Conservation (phyloP, 2,888 invertebrate genomes). For the Stenchaetothrips biformis region DNA sequence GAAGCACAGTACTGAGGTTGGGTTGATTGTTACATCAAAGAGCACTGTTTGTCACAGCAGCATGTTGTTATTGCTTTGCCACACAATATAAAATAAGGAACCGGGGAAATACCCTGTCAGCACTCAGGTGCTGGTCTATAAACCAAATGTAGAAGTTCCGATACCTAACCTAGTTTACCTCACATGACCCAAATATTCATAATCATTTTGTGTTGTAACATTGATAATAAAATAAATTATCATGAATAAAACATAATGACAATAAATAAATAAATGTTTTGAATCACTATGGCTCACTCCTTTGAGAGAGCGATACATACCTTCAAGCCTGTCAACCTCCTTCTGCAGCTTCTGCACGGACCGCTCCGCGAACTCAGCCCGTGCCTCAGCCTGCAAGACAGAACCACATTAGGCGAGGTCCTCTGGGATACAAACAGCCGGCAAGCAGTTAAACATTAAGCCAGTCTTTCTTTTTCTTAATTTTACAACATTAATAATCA, state of each 20-base stretch:
- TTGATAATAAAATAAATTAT: constrained; percentile 39
- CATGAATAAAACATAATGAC: constrained; percentile 45
- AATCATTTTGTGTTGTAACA: neutral
- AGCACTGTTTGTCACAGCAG: neutral
- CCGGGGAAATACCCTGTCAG: neutral
- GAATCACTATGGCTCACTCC: constrained; percentile 44
- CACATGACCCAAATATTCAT: neutral
- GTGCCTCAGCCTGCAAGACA: constrained; percentile 91
- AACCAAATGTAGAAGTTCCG: neutral
- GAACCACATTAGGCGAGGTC: constrained; percentile 31
- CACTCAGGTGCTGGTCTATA: constrained; percentile 1
- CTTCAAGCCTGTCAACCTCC: constrained; percentile 99
- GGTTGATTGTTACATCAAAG: neutral
- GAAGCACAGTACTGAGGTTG: neutral
- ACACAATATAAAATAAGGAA: neutral
- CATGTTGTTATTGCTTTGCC: neutral
- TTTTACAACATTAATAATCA: too few species aligned
- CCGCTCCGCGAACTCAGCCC: constrained; percentile 99
- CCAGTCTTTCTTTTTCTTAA: too few species aligned
- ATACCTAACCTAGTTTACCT: neutral
- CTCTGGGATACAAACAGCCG: neutral
- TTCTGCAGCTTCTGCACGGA: constrained; percentile 99
- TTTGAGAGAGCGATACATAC: constrained; percentile 52
- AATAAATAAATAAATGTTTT: constrained; percentile 37
- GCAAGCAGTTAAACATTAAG: too few species aligned